These are phyloP conservation scores for Aplocera efformata DNA, from an alignment of 2,888 invertebrate species.

Conservation along the genomic window DNA sequence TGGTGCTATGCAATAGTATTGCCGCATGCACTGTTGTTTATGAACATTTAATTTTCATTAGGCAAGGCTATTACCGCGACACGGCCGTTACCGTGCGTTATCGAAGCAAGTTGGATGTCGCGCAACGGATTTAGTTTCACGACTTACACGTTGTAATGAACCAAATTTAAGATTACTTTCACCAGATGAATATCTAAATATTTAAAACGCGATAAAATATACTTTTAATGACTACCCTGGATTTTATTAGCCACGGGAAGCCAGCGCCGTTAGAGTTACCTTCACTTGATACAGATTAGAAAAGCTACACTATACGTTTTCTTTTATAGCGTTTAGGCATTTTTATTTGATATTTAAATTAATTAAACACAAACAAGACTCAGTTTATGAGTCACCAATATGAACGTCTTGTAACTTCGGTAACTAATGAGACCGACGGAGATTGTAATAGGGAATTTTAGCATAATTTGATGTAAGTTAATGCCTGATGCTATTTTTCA, in stretches of 20 bases:
- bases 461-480: conserved; percentile 55
- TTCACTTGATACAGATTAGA: conserved; percentile 63
- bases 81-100: conserved; percentile 24
- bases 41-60: conserved; percentile 31
- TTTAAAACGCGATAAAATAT: conserved; percentile 77
- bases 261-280: conserved; percentile 40
- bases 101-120: conserved; percentile 24
- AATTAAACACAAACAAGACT: conserved; percentile 71
- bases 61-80: conserved; percentile 28
- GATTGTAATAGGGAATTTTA: conserved; percentile 47
- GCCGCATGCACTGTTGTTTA: conserved; percentile 25
- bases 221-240: conserved; percentile 71
- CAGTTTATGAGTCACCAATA: conserved; percentile 54
- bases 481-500: conserved; percentile 52
- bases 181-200: conserved; percentile 76
- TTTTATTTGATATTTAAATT: conserved; percentile 70
- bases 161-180: conserved; percentile 71
- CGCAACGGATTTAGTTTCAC: conserved; percentile 61
- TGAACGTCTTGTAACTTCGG: conserved; percentile 49
- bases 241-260: conserved; percentile 65
- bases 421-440: conserved; percentile 50
- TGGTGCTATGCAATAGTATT: conserved; percentile 17
- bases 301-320: conserved; percentile 63
- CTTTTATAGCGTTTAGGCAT: conserved; percentile 57
- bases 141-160: conserved; percentile 56